A percentile compares a stretch with the other conserved stretches of the same genome.
Conservation (phyloP, 2,113 vertebrate genomes). For the Nibea coibor region DNA sequence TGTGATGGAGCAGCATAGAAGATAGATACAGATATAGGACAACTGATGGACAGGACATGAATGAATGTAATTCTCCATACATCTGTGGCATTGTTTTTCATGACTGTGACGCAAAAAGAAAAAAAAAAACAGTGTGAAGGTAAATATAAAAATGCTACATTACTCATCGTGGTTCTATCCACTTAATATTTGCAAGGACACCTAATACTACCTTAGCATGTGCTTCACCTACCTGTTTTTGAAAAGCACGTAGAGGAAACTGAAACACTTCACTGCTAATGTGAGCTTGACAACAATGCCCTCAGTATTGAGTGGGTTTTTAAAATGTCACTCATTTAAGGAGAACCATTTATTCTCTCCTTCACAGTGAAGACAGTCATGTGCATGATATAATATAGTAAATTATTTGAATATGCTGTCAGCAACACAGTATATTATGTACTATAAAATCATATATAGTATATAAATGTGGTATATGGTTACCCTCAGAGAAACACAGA, state of each 20-base stretch:
- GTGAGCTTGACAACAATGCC: not conserved
- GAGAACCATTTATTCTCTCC: too few species aligned
- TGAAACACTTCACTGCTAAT: not conserved
- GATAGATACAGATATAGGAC: not conserved
- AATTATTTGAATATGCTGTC: not conserved
- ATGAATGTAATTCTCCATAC: not conserved
- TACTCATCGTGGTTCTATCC: not conserved
- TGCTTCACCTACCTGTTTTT: too few species aligned
- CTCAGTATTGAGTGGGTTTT: not conserved
- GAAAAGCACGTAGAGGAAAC: too few species aligned
- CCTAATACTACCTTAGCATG: not conserved
- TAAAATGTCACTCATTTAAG: not conserved
- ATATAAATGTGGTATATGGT: not conserved
- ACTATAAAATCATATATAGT: not conserved
- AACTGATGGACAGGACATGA: constrained; percentile 8
- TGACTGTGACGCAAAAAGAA: not conserved
- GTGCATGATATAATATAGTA: not conserved
- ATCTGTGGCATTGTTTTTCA: not conserved
- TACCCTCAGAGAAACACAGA: not conserved
- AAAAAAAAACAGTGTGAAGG: not conserved
- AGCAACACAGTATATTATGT: not conserved
- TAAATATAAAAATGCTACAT: not conserved
- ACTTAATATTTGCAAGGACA: not conserved
- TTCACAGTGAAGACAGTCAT: too few species aligned
- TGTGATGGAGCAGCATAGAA: not conserved